A percentile compares a stretch with the other conserved stretches of the same genome.
These are phyloP conservation scores for Dreissena polymorpha DNA, from an alignment of 1,140 invertebrate genomes.

Conservation along the genomic window DNA sequence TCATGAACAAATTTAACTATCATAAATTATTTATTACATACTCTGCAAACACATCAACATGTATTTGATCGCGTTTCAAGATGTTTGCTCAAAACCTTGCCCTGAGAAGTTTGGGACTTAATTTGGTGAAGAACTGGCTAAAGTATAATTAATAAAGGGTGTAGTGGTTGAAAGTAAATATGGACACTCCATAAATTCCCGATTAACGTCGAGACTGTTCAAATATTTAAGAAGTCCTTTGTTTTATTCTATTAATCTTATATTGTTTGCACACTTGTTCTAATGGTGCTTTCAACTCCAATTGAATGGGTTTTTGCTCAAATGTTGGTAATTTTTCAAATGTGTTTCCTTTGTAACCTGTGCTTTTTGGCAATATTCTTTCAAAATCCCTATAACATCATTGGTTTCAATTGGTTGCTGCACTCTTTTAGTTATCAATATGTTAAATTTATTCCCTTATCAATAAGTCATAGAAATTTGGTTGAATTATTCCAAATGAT, in stretches of 20 bases:
- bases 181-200: neutral
- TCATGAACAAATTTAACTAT: neutral
- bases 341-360: too few species aligned
- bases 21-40: conserved; percentile 2
- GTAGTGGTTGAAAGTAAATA: neutral
- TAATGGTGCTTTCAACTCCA: neutral
- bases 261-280: neutral
- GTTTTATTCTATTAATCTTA: neutral
- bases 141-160: neutral
- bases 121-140: neutral
- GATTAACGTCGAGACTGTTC: neutral
- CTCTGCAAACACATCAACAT: neutral
- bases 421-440: too few species aligned
- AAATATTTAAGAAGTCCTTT: neutral
- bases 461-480: too few species aligned
- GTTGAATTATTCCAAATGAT: too few species aligned
- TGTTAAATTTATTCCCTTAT: too few species aligned
- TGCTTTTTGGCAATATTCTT: too few species aligned
- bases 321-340: conserved; percentile 5
- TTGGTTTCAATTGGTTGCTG: too few species aligned
- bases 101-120: neutral
- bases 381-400: too few species aligned
- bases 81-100: neutral
- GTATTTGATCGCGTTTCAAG: neutral
- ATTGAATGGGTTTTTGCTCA: neutral